Conservation (phyloP, 2,113 vertebrate genomes). For the Actenoides hombroni region DNA sequence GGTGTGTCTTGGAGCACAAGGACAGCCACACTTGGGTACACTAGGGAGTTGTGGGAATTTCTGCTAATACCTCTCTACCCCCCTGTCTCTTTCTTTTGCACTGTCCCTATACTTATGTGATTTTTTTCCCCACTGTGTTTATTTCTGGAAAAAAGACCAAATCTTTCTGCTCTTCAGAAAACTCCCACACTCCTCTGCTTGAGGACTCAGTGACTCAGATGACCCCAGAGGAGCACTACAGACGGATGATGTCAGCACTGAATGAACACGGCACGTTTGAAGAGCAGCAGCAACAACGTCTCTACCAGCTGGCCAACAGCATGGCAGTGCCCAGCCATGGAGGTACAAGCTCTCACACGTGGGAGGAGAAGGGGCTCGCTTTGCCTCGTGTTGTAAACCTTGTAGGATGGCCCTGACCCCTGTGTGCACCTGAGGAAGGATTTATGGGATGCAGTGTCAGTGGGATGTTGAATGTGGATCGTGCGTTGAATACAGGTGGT, state of each 20-base stretch:
- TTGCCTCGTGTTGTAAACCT: fast-evolving
- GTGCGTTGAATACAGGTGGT: fast-evolving
- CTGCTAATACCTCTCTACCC: not conserved
- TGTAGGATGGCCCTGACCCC: not conserved
- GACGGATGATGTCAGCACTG: conserved; percentile 91
- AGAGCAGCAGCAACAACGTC: conserved; percentile 90
- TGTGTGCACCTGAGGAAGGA: not conserved
- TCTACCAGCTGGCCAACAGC: conserved; percentile 92
- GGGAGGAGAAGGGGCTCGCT: not conserved
- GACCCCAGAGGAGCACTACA: conserved; percentile 96
- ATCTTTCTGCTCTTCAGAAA: conserved; percentile 74
- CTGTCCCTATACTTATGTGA: not conserved
- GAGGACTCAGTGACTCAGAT: conserved; percentile 86
- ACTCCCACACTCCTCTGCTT: conserved; percentile 82
- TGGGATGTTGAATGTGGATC: not conserved
- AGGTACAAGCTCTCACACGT: conserved; percentile 63
- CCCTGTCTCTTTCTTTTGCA: not conserved
- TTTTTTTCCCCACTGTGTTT: not conserved
- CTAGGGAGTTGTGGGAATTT: not conserved
- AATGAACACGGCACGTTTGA: conserved; percentile 88
- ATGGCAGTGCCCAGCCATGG: conserved; percentile 89
- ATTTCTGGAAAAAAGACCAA: not conserved
- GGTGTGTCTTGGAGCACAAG: fast-evolving
- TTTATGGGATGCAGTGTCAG: not conserved
- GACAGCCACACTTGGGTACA: not conserved